These are phyloP conservation scores for Rhea americana DNA, from an alignment of 2,113 vertebrate genomes.

Conservation along the genomic window DNA sequence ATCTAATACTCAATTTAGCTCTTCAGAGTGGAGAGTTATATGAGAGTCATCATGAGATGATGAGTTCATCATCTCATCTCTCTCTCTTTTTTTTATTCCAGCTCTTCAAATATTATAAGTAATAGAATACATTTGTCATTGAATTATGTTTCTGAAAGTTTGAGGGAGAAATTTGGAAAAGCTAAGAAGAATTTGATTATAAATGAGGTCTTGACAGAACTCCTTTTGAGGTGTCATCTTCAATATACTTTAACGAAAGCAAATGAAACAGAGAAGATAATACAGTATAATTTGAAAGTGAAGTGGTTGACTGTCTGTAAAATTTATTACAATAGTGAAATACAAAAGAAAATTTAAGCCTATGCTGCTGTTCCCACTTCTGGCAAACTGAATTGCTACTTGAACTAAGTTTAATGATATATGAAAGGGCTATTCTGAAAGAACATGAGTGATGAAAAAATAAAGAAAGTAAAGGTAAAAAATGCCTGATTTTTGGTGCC, in stretches of 20 bases:
- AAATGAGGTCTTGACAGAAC: background rate
- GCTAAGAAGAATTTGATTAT: background rate
- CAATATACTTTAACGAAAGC: conserved; percentile 2
- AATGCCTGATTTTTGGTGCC: background rate
- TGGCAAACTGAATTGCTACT: background rate
- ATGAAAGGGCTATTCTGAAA: background rate
- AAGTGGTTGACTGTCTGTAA: background rate
- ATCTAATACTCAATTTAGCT: conserved; percentile 11
- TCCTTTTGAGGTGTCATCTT: background rate
- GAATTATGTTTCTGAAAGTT: conserved; percentile 35
- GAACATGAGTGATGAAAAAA: background rate
- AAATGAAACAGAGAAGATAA: background rate
- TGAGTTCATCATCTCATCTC: conserved; percentile 18
- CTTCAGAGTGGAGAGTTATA: background rate
- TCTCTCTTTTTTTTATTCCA: background rate
- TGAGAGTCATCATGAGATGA: background rate
- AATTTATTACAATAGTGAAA: background rate
- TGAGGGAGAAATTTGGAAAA: background rate
- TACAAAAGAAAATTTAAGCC: background rate
- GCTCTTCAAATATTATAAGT: conserved; percentile 11
- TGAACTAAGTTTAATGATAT: background rate
- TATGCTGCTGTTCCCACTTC: background rate
- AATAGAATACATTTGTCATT: conserved; percentile 29
- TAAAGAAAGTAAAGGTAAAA: background rate
- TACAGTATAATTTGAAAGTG: background rate